Conservation (phyloP, 2,113 vertebrate species). For the Sinocyclocheilus anshuiensis region DNA sequence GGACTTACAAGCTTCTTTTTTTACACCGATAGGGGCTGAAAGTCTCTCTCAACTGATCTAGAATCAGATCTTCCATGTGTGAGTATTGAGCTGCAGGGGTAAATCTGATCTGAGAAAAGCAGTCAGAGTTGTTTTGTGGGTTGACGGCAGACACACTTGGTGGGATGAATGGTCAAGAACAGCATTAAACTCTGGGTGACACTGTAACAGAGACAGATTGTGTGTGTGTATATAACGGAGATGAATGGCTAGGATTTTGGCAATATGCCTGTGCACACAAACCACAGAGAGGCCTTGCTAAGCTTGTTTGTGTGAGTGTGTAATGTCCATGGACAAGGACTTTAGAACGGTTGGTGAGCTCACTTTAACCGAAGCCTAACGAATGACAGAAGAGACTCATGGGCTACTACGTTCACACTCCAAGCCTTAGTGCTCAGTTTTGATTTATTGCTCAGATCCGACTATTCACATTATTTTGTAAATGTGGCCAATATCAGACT, state of each 20-base stretch:
- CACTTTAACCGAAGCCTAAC: slow-evolving; percentile 37
- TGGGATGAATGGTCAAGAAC: slow-evolving; percentile 4
- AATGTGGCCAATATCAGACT: not conserved
- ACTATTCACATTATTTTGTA: not conserved
- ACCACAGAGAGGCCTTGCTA: slow-evolving; percentile 31
- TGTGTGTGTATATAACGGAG: slow-evolving; percentile 29
- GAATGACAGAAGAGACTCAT: slow-evolving; percentile 3
- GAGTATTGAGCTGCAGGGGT: not conserved
- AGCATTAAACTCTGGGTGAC: slow-evolving; percentile 17
- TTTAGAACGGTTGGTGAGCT: not conserved
- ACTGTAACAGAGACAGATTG: slow-evolving; percentile 33
- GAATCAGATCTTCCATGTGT: not conserved
- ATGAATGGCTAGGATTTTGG: slow-evolving; percentile 50
- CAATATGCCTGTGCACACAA: slow-evolving; percentile 47
- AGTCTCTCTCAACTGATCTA: slow-evolving; percentile 7
- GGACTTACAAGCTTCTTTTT: not conserved
- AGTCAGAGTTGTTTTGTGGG: not conserved
- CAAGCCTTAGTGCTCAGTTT: not conserved
- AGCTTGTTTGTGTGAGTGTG: slow-evolving; percentile 25
- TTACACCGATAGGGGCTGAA: not conserved
- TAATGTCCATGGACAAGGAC: slow-evolving; percentile 2
- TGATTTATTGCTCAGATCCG: not conserved
- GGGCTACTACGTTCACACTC: not conserved
- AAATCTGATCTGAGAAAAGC: slow-evolving; percentile 27
- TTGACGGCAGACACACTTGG: slow-evolving; percentile 25